A percentile compares a stretch with the other conserved stretches of the same genome.
Evolutionary conservation across 2,113 vertebrate genomes (phyloP).

Genomic region (Micromys minutus): DNA sequence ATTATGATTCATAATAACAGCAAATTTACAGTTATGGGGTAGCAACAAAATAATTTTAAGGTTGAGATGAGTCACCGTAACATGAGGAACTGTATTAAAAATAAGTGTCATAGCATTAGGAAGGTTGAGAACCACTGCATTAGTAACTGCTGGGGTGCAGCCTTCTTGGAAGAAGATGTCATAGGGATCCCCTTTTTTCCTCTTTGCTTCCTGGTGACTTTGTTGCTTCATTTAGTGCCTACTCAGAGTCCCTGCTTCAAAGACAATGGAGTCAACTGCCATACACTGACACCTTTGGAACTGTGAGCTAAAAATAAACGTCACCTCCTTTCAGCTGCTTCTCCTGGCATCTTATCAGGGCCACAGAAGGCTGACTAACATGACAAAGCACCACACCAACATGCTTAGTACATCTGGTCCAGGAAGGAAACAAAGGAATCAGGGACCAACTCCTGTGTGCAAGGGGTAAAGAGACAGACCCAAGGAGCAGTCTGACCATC

Average conservation of each 20-base stretch:
- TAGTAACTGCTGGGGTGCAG: background rate
- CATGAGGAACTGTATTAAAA: background rate
- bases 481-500: background rate
- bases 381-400: background rate
- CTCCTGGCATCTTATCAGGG: background rate
- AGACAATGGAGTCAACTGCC: background rate
- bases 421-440: background rate
- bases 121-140: background rate
- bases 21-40: background rate
- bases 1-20: background rate
- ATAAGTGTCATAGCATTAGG: background rate
- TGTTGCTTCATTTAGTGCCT: background rate
- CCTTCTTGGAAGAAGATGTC: background rate
- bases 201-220: background rate
- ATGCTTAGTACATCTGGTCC: background rate
- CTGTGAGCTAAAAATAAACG: background rate
- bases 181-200: background rate
- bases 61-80: background rate
- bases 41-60: background rate
- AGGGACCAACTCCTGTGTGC: background rate
- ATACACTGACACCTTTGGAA: background rate
- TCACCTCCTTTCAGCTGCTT: background rate
- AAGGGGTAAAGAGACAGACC: background rate
- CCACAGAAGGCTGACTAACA: background rate
- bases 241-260: background rate